These are phyloP conservation scores for Euwallacea similis DNA, from an alignment of 1,140 invertebrate species.

Conservation along the genomic window DNA sequence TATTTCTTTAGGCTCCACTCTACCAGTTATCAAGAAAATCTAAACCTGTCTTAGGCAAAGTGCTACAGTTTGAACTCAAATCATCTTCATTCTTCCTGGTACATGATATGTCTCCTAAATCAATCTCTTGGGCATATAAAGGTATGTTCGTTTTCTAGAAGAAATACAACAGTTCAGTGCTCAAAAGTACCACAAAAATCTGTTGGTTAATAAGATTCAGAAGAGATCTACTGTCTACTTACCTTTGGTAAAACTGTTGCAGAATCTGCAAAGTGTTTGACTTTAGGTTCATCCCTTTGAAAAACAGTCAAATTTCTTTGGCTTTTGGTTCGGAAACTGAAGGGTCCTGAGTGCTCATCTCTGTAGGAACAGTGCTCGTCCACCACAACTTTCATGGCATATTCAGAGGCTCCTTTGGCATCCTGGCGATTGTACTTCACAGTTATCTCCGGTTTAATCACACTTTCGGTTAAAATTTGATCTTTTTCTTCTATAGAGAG, in stretches of 20 bases:
- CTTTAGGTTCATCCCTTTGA: slow-evolving; percentile 48
- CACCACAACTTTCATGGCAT: slow-evolving; percentile 56
- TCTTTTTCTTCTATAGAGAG: slow-evolving; percentile 69
- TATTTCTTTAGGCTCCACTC: background rate
- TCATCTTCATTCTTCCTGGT: slow-evolving; percentile 50
- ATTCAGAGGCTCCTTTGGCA: slow-evolving; percentile 55
- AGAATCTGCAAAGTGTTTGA: slow-evolving; percentile 35
- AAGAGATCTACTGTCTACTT: background rate
- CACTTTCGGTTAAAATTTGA: slow-evolving; percentile 72
- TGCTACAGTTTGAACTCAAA: slow-evolving; percentile 48
- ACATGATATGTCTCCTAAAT: slow-evolving; percentile 50
- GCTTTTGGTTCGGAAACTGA: slow-evolving; percentile 76
- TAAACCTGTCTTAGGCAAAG: slow-evolving; percentile 69
- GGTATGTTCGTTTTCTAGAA: slow-evolving; percentile 2
- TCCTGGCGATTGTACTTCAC: slow-evolving; percentile 65
- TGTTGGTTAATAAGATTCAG: background rate
- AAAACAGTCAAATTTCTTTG: slow-evolving; percentile 70
- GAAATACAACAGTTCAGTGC: background rate
- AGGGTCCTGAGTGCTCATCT: slow-evolving; percentile 78
- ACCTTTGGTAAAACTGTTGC: slow-evolving; percentile 36
- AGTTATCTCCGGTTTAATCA: slow-evolving; percentile 73
- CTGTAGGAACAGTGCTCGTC: slow-evolving; percentile 63
- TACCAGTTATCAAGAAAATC: slow-evolving; percentile 77
- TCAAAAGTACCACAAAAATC: background rate
- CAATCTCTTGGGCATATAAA: slow-evolving; percentile 29